Conservation (phyloP, 2,113 vertebrate species). For the Sander vitreus region DNA sequence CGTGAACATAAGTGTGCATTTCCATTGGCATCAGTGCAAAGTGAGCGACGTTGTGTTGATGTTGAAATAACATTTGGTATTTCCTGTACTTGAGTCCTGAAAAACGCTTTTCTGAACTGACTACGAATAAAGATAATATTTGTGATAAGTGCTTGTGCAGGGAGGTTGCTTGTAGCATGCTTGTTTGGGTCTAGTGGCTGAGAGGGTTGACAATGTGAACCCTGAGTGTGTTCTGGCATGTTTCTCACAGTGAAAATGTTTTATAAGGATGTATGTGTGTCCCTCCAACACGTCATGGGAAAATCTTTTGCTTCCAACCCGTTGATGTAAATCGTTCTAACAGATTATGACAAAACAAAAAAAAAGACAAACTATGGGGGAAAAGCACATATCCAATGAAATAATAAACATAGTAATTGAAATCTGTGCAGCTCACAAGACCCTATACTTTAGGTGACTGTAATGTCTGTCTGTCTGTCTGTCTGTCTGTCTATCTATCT, state of each 20-base stretch:
- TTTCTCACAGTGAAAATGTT: not conserved
- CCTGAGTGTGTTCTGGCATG: not conserved
- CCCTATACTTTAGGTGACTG: not conserved
- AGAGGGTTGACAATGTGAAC: not conserved
- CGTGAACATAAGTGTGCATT: conserved; percentile 4
- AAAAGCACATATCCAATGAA: not conserved
- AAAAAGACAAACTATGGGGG: not conserved
- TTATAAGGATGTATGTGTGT: not conserved
- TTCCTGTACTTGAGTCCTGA: conserved; percentile 57
- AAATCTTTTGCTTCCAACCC: not conserved
- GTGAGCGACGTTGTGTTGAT: not conserved
- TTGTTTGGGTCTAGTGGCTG: conserved; percentile 22
- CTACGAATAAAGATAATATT: conserved; percentile 52
- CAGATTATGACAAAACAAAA: too few species aligned
- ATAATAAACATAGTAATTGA: not conserved
- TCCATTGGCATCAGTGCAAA: conserved; percentile 6
- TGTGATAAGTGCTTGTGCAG: conserved; percentile 43
- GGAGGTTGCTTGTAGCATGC: not conserved
- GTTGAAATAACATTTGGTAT: conserved; percentile 35
- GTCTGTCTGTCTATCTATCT: too few species aligned
- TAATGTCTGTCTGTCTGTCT: not conserved
- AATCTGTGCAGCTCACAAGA: not conserved
- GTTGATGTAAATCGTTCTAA: not conserved
- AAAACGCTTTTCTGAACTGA: conserved; percentile 20
- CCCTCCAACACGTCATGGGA: not conserved